phyloP scores from a whole-genome alignment of 2,888 invertebrate genomes.

The Epistrophe grossulariae region DNA sequence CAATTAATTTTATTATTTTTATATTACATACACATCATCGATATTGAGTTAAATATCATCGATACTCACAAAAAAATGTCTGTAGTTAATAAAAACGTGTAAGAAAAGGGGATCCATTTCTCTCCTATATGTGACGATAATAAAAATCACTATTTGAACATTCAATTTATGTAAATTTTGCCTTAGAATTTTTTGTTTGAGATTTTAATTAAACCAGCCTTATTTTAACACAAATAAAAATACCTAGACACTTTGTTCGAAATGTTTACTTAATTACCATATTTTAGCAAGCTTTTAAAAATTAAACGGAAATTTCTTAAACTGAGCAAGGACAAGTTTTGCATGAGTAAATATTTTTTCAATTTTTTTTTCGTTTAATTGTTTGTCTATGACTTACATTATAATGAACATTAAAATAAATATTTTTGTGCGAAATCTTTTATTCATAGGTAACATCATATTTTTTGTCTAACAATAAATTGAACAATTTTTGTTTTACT shows the following conservation, averaged over 20 bases:
- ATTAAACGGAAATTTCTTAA: neutral
- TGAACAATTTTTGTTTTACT: too few relatives aligned
- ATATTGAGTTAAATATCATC: too few relatives aligned
- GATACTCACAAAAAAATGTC: too few relatives aligned
- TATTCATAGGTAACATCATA: too few relatives aligned
- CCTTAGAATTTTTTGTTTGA: constrained; percentile 2
- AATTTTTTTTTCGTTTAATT: neutral
- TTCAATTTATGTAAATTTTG: neutral
- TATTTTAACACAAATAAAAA: constrained; percentile 8
- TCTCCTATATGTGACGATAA: neutral
- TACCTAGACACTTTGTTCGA: neutral
- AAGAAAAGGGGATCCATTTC: neutral
- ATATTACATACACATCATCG: too few relatives aligned
- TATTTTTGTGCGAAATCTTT: neutral
- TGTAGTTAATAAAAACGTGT: neutral
- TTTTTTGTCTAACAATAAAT: too few relatives aligned
- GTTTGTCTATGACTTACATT: neutral
- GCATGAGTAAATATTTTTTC: neutral
- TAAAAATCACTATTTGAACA: neutral
- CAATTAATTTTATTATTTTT: too few relatives aligned
- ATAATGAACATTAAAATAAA: neutral
- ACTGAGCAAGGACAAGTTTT: neutral
- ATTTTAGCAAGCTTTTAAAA: constrained; percentile 6
- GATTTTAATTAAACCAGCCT: neutral
- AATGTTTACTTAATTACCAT: constrained; percentile 5